Conservation (phyloP, 1,140 invertebrate genomes). For the Bemisia tabaci region DNA sequence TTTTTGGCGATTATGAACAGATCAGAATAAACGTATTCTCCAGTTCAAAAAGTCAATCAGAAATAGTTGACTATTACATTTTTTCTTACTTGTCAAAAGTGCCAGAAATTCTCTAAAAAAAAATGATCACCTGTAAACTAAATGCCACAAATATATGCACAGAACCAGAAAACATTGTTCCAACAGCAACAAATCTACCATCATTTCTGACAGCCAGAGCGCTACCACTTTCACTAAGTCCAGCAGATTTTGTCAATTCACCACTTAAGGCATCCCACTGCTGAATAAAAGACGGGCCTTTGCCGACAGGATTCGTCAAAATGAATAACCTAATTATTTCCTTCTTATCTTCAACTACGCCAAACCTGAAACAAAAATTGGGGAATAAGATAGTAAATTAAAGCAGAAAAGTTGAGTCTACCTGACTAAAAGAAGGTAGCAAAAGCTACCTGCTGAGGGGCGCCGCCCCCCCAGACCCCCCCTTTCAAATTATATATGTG, state of each 20-base stretch:
- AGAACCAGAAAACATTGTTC: constrained; percentile 82
- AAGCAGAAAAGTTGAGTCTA: too few species aligned
- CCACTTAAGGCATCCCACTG: constrained; percentile 49
- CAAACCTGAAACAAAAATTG: constrained; percentile 54
- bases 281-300: constrained; percentile 39
- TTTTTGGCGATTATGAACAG: too few species aligned
- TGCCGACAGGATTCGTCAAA: constrained; percentile 63
- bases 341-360: constrained; percentile 46
- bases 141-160: constrained; percentile 83
- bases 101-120: too few species aligned
- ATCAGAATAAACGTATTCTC: too few species aligned
- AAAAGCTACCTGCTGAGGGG: too few species aligned
- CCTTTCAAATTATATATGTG: too few species aligned
- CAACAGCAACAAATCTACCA: constrained; percentile 79
- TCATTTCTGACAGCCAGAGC: constrained; percentile 78
- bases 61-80: too few species aligned
- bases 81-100: too few species aligned
- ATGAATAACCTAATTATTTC: constrained; percentile 58
- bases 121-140: constrained; percentile 63
- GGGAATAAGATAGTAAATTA: constrained; percentile 11
- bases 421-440: too few species aligned
- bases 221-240: constrained; percentile 59
- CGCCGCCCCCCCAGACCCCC: too few species aligned
- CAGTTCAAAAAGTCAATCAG: too few species aligned
- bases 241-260: constrained; percentile 36